Evolutionary conservation across 2,888 invertebrate genomes (phyloP), one percentile per base, ranked within the genome.

Genomic region (Clitarchus hookeri): DNA sequence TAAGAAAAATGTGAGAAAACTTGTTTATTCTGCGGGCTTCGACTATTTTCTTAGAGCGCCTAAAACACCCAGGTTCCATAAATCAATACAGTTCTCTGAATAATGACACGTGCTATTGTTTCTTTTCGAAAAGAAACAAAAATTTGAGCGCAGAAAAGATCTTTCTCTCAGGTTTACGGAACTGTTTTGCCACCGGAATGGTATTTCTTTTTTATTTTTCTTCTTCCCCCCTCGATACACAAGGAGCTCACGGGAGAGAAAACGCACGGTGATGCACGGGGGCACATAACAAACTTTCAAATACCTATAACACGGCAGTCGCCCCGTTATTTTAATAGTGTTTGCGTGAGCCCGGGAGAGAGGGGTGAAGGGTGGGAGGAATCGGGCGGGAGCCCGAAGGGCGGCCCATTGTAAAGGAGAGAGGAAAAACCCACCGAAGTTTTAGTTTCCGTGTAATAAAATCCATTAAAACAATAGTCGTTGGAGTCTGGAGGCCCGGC

Each of bases 401-500:
- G n/a, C 16, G 65, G 65, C 48, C 48, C 48, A 48, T 48, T 48
- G 48, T 48, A 16, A 48, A 16, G 13, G 27, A 79, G 79, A 79
- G 79, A 36, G 36, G 36, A 36, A 44, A 36, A 82, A 82, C 82
- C 36, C 82, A 82, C 36, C 36, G 12, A 82, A 82, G 44, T 44
- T 82, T 82, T 13, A 44, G 82, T 82, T 82, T 82, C 82, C 82
- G 44, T 82, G 82, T 82, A 82, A 82, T 82, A 82, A 82, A 82
- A 82, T 44, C 82, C 44, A 82, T 82, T 82, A 82, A 82, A 82
- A 82, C 82, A 82, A 82, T 82, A 82, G 82, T 82, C 82, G 82
- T 82, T 82, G 82, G 27, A 82, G 82, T 82, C 65, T 65, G 65
- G 65, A 16, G n/a, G 65, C n/a, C 65, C 23, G 13, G 65, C 36